Evolutionary conservation across 2,888 invertebrate genomes (phyloP), one percentile per base, ranked within the genome.

Genomic region (Pasiphila rectangulata): DNA sequence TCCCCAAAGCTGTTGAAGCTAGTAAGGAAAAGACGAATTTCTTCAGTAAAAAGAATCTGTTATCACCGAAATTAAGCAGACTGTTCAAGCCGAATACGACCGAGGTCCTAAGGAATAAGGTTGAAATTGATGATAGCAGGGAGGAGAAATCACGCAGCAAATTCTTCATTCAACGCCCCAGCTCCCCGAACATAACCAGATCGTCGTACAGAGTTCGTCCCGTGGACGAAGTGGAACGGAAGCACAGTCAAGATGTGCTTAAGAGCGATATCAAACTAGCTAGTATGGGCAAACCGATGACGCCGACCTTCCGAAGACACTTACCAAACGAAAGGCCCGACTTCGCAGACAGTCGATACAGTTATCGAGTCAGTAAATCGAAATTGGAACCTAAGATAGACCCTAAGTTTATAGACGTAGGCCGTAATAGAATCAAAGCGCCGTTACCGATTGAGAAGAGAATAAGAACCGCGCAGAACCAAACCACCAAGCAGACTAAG

Each of bases 271-370:
- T 86, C 0, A 87, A 87, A 35, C 53, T 87, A 2, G 86, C 87
- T 0, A 79, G 74, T 32, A 46, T 84, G 64, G 88, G 88, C 0
- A 87, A 86, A 41, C 89, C 88, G 0, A 84, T 88, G 85, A 89
- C 89, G 3, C 89, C 89, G 0, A 80, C 83, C 51, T 85, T 89
- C 59, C 64, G 86, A 2, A 54, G 89, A 3, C 79, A 80, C 46
- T 29, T 72, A 0, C 69, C 70, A 0, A 51, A 61, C 0, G 84
- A 84, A 1, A 69, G 60, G 35, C 69, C 79, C 0, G 81, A 82
- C 4, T 79, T 80, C 47, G 78, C 73, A 0, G 85, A 83, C 46
- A 82, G 78, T 0, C 58, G 89, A 12, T 88, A 75, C 67, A 89
- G 89, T 48, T 88, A 72, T 41, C 56, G 89, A 10, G 87, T 83